Evolutionary conservation across 1,140 invertebrate species (phyloP).

Genomic region (Ridgeia piscesae): DNA sequence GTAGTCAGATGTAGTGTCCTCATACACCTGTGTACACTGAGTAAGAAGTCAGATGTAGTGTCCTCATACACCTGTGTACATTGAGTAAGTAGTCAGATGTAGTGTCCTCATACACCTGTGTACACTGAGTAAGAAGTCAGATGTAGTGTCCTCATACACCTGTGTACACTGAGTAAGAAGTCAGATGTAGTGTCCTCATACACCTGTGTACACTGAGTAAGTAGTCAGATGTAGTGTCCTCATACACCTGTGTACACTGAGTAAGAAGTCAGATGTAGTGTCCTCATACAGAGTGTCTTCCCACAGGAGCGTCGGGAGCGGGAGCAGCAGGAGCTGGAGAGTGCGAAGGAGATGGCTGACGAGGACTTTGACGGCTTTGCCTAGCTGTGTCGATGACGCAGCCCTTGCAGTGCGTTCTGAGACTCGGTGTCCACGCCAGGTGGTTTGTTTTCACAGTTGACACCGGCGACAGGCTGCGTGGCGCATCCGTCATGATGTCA

Average conservation of each 20-base stretch:
- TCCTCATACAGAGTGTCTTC: slow-evolving; percentile 3
- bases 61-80: background rate
- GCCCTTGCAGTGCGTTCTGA: background rate
- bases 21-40: too few species aligned
- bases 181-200: background rate
- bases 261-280: background rate
- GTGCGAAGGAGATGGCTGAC: slow-evolving; percentile 98
- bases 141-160: background rate
- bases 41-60: too few species aligned
- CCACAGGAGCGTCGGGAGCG: slow-evolving; percentile 82
- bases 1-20: too few species aligned
- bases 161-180: background rate
- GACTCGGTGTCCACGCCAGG: background rate
- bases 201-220: background rate
- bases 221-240: background rate
- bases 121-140: background rate
- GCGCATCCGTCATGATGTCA: background rate
- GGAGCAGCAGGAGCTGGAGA: slow-evolving; percentile 95
- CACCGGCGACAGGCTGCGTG: background rate
- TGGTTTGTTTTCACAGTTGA: background rate
- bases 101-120: background rate
- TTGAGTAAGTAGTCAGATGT: background rate
- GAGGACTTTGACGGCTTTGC: slow-evolving; percentile 84
- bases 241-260: slow-evolving; percentile 4
- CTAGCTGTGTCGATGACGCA: background rate